Base-by-base conservation (phyloP, 2,113 vertebrate species). In the Strix aluco region DNA sequence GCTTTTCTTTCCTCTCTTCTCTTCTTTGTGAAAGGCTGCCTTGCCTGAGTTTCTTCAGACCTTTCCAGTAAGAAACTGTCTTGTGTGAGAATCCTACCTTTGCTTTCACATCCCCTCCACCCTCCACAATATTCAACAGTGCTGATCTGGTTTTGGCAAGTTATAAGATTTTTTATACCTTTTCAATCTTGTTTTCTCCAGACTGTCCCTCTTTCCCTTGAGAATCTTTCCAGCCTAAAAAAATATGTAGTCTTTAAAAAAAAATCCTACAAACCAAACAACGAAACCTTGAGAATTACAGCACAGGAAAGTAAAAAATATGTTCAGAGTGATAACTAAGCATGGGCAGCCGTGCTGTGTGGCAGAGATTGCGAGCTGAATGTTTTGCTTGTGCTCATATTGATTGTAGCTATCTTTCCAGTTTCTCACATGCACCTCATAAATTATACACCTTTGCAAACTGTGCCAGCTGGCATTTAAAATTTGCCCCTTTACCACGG, bases 301-400 rank as follows among this genome's bases (percentile, higher is more conserved):
- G 80, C 77, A 84, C 44, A 59, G 46, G 62, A 96, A 91, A 81
- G 30, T 51, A 42, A 92, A 88, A 94, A 95, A 58, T 85, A 63
- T 51, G 70, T 91, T 36, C 66, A 51, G 54, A 88, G 74, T 74
- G 92, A 91, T 86, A 96, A 92, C 17, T 73, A 87, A 93, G 26
- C 46, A 95, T 77, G 55, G 74, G 46, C 58, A 95, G 42, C 62
- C 62, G 36, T 0, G 1, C 36, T 88, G 66, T 55, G 71, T 80
- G 62, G 44, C 81, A 95, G 84, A 94, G 86, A 96, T 91, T 96
- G 66, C 59, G 86, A 69, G 51, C 78, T 91, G 81, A 70, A 77
- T 81, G 55, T 80, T 94, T 95, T 95, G 62, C 44, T 91, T 77
- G 34, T 83, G 74, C 61, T 95, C 16, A n/a, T 90, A 70, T 44